A percentile compares a stretch with the other conserved stretches of the same genome.
Conservation (phyloP, 2,797 vertebrate species). For the Macroramphosus scolopax region DNA sequence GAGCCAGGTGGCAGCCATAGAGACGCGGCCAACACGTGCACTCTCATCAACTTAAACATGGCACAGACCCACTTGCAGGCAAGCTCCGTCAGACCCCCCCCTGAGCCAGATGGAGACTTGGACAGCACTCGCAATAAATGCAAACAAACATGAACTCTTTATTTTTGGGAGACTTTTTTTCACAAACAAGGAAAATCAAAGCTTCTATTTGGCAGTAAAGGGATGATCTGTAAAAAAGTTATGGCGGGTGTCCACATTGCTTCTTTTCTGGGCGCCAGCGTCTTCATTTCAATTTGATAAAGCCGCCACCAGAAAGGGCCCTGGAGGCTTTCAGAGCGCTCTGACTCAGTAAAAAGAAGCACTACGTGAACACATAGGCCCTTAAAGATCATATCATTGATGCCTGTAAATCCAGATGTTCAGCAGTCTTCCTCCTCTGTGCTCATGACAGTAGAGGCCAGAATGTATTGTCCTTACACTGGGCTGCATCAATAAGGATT, state of each 20-base stretch:
- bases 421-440: conserved; percentile 12
- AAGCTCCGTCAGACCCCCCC: conserved; percentile 54
- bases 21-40: conserved; percentile 65
- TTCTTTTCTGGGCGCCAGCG: no score
- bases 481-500: conserved; percentile 39
- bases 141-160: conserved; percentile 10
- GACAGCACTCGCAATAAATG: conserved; percentile 39
- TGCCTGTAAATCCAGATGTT: conserved; percentile 37
- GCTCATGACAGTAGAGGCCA: conserved; percentile 14
- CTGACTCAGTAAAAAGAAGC: no score
- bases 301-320: no score
- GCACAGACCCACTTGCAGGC: conserved; percentile 70
- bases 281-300: no score
- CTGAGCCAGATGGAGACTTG: conserved; percentile 38
- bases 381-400: not conserved
- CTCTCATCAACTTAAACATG: conserved; percentile 73
- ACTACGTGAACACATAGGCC: no score
- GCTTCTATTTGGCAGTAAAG: no score
- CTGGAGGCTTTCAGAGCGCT: no score
- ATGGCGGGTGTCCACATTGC: no score
- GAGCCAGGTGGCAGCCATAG: conserved; percentile 69
- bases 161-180: no score
- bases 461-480: conserved; percentile 29
- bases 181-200: no score
- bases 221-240: no score